Conservation (phyloP, 2,888 invertebrate genomes). For the Sisyra terminalis region DNA sequence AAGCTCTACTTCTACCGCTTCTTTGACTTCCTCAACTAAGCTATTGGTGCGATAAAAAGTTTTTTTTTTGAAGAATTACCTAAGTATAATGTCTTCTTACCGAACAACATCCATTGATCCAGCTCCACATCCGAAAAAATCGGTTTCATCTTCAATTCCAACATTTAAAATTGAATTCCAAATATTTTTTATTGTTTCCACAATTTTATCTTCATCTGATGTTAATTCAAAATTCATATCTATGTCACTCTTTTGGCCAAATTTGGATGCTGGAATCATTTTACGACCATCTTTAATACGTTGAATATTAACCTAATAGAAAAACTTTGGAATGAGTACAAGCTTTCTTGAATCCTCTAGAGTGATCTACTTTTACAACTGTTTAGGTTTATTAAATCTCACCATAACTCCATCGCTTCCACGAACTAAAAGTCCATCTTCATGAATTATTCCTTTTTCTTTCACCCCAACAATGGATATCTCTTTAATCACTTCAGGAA, state of each 20-base stretch:
- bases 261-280: constrained; percentile 67
- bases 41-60: constrained; percentile 22
- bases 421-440: constrained; percentile 60
- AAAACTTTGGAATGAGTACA: constrained; percentile 4
- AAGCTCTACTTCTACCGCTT: constrained; percentile 54
- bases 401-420: constrained; percentile 68
- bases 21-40: constrained; percentile 83
- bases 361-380: too few relatives aligned
- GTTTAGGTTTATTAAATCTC: constrained; percentile 18
- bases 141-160: constrained; percentile 59
- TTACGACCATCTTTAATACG: constrained; percentile 61
- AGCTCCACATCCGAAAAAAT: constrained; percentile 91
- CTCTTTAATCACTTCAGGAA: constrained; percentile 35
- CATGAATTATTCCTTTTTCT: constrained; percentile 52
- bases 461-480: constrained; percentile 43
- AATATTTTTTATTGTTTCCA: constrained; percentile 44
- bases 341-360: background rate
- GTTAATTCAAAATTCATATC: constrained; percentile 44
- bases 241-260: constrained; percentile 44
- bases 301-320: constrained; percentile 52
- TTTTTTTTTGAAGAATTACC: background rate
- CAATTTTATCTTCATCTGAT: constrained; percentile 52
- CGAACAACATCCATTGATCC: constrained; percentile 94
- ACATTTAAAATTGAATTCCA: constrained; percentile 77
- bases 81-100: constrained; percentile 17